Evolutionary conservation across 2,113 vertebrate species (phyloP), one percentile per base, ranked within the genome.

Genomic region (Mastomys coucha): DNA sequence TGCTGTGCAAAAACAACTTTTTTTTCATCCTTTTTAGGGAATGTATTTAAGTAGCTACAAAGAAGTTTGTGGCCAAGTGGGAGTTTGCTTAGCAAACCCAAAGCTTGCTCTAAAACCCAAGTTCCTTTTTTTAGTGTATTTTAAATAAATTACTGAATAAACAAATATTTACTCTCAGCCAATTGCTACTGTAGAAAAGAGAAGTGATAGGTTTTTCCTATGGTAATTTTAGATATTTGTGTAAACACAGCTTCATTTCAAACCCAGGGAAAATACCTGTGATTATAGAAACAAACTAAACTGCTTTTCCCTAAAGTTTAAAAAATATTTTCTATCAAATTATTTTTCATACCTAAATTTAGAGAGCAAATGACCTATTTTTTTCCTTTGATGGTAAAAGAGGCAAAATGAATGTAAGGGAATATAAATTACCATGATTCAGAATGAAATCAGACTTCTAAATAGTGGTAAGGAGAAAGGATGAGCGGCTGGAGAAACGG

Each of bases 111-210:
- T 96, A 65, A 97, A 97, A 91, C 63, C 77, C 72, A 84, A 78
- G 89, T 95, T 97, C 87, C 96, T 94, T 97, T 97, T 97, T 97
- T 94, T 89, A 93, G 96, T 86, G 73, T 36, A 88, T 94, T 96
- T 96, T 94, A 97, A 98, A 97, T 96, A 97, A 98, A 96, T 94
- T 86, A 97, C 81, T 63, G 91, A 96, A 94, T 92, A 97, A 98
- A 97, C 77, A 97, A 94, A 97, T 97, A 97, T 97, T 98, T 97
- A 93, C 96, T 90, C 96, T 94, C 58, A 91, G 87, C 65, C 87
- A 94, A 87, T 13, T 88, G 69, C 96, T 89, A 53, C 39, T 42
- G 67, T 22, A 69, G 77, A 95, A 89, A 81, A 75, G 58, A 88
- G 92, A 95, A 93, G 97, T 94, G 70, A 97, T 93, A 92, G 95